Base-by-base conservation (phyloP, 2,888 invertebrate genomes). In the Zygaena filipendulae region DNA sequence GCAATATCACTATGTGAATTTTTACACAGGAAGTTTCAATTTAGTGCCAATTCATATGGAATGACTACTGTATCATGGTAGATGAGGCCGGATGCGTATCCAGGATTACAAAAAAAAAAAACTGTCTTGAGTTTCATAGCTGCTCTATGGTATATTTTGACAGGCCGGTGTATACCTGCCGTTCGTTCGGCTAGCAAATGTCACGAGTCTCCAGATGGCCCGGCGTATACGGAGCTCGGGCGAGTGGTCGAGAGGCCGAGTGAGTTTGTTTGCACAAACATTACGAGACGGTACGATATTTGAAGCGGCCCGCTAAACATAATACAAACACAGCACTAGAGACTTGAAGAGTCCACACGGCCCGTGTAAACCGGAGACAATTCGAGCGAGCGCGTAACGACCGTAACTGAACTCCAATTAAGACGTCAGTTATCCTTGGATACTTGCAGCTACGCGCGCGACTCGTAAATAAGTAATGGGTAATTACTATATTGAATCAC, bases 221-320 rank as follows among this genome's bases (percentile, higher is more conserved):
- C 42, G 52, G 63, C 67, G 74, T 71, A 69, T 70, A 70, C 69
- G 69, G n/a, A 74, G 74, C 66, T 19, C 23, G 55, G 54, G 42
- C 52, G 45, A n/a, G n/a, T n/a, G n/a, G n/a, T n/a, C n/a, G n/a
- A n/a, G n/a, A n/a, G n/a, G n/a, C n/a, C n/a, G 51, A 55, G n/a
- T n/a, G 52, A 58, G 63, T 61, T 64, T 75, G 74, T 77, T 70
- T 74, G 61, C 60, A 63, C 55, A 72, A 75, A 74, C 69, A 75
- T 79, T 75, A 77, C 79, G 67, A 72, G 75, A 69, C 66, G 72
- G 72, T 64, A 66, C 69, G 64, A 72, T 68, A 75, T 75, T 75
- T 75, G 72, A 75, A 69, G 70, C 66, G 54, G 62, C 56, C 70
- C 75, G 79, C 77, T 79, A 79, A 79, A 75, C 60, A 74, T 64